Conservation (phyloP, 2,888 invertebrate species). For the Xestia xanthographa region DNA sequence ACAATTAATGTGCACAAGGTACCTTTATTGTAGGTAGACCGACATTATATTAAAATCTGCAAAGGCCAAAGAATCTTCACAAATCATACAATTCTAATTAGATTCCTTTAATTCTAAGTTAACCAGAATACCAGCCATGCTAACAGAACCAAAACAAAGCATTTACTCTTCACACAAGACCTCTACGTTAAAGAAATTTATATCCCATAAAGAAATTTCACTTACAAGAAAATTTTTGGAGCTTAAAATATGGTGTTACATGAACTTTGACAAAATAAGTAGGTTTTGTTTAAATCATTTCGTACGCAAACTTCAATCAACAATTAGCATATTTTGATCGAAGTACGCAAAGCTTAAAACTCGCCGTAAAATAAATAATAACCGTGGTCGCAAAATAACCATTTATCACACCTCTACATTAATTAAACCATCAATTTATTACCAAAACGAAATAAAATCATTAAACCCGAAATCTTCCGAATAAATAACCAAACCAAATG, state of each 20-base stretch:
- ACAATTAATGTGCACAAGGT: not conserved
- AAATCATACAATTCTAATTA: not conserved
- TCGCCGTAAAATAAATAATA: too few species aligned
- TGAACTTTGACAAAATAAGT: too few species aligned
- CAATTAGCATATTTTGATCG: too few species aligned
- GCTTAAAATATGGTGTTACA: too few species aligned
- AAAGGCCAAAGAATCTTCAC: not conserved
- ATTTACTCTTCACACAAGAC: not conserved
- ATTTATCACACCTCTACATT: not conserved
- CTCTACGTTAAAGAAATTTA: not conserved
- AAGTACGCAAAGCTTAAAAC: too few species aligned
- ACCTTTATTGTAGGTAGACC: not conserved
- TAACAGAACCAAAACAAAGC: not conserved
- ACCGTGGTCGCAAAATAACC: too few species aligned
- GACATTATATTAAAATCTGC: not conserved
- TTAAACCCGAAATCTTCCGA: not conserved
- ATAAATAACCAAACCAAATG: slow-evolving; percentile 4
- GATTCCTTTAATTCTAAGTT: not conserved
- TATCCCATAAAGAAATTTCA: not conserved
- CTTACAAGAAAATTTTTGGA: too few species aligned
- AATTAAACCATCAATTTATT: not conserved
- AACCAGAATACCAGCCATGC: not conserved
- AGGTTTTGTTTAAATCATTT: too few species aligned
- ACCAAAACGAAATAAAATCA: slow-evolving; percentile 4
- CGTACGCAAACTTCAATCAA: too few species aligned